These are phyloP conservation scores for Octodonta nipae DNA, from an alignment of 2,888 invertebrate genomes.

Conservation along the genomic window DNA sequence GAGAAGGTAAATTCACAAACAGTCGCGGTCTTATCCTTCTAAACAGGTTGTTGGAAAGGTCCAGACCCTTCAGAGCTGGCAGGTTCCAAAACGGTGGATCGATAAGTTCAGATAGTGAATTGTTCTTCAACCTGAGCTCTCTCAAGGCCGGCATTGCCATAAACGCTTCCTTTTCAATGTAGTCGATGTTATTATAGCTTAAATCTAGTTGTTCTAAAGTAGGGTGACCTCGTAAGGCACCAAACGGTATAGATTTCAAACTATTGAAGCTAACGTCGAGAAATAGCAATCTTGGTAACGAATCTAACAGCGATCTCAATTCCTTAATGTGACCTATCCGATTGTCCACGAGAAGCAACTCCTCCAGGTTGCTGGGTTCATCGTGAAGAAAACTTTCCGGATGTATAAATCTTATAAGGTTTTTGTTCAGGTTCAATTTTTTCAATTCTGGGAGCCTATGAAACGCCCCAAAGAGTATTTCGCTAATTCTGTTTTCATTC, in stretches of 20 bases:
- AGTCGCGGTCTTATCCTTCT: constrained; percentile 56
- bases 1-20: constrained; percentile 59
- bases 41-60: constrained; percentile 64
- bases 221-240: constrained; percentile 64
- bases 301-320: constrained; percentile 59
- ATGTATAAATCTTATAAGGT: constrained; percentile 61
- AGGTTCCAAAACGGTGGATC: constrained; percentile 73
- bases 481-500: constrained; percentile 59
- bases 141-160: constrained; percentile 71
- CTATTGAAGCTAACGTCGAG: constrained; percentile 69
- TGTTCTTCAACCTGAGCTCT: constrained; percentile 69
- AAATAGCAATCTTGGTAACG: constrained; percentile 62
- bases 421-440: constrained; percentile 62
- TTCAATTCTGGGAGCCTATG: constrained; percentile 61
- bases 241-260: constrained; percentile 62
- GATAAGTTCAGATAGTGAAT: constrained; percentile 60
- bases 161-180: constrained; percentile 66
- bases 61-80: constrained; percentile 70
- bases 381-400: constrained; percentile 69
- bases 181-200: constrained; percentile 61
- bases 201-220: constrained; percentile 68
- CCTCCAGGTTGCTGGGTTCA: constrained; percentile 62
- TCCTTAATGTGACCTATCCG: constrained; percentile 63
- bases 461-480: constrained; percentile 68
- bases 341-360: constrained; percentile 62